Evolutionary conservation across 2,113 vertebrate genomes (phyloP).

Genomic region (Pollimyrus isidori): DNA sequence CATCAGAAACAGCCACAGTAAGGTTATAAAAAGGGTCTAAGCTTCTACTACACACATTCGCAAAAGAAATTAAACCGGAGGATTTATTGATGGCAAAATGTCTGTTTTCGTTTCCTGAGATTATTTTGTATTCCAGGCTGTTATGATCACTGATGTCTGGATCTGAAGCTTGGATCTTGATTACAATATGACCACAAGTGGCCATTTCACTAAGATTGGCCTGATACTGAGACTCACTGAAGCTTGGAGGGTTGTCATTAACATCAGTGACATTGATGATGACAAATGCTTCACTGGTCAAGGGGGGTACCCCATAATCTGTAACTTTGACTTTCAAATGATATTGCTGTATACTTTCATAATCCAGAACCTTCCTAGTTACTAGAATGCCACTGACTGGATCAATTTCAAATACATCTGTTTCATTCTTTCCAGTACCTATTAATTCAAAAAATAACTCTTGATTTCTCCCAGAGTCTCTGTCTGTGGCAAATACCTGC

Average conservation of each 20-base stretch:
- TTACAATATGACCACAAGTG: slow-evolving; percentile 82
- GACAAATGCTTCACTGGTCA: slow-evolving; percentile 72
- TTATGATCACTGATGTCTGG: slow-evolving; percentile 67
- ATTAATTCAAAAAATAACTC: slow-evolving; percentile 73
- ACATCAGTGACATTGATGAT: slow-evolving; percentile 76
- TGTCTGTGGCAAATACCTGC: slow-evolving; percentile 72
- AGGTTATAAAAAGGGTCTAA: slow-evolving; percentile 77
- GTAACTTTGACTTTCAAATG: slow-evolving; percentile 72
- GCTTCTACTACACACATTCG: slow-evolving; percentile 82
- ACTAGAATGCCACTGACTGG: slow-evolving; percentile 70
- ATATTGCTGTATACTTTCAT: slow-evolving; percentile 72
- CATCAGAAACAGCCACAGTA: slow-evolving; percentile 86
- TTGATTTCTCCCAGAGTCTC: slow-evolving; percentile 77
- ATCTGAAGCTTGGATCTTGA: slow-evolving; percentile 90
- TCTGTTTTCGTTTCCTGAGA: slow-evolving; percentile 83
- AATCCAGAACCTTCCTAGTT: slow-evolving; percentile 73
- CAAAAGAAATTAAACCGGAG: slow-evolving; percentile 88
- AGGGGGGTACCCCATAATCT: slow-evolving; percentile 71
- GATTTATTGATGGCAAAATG: slow-evolving; percentile 86
- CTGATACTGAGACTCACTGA: slow-evolving; percentile 72
- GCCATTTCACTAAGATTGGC: slow-evolving; percentile 83
- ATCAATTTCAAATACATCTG: slow-evolving; percentile 75
- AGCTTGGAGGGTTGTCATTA: slow-evolving; percentile 90
- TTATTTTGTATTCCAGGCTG: slow-evolving; percentile 80
- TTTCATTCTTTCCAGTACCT: slow-evolving; percentile 62